Conservation (phyloP, 37 sponge, comb jelly and placozoan species). For the Corticium candelabrum region DNA sequence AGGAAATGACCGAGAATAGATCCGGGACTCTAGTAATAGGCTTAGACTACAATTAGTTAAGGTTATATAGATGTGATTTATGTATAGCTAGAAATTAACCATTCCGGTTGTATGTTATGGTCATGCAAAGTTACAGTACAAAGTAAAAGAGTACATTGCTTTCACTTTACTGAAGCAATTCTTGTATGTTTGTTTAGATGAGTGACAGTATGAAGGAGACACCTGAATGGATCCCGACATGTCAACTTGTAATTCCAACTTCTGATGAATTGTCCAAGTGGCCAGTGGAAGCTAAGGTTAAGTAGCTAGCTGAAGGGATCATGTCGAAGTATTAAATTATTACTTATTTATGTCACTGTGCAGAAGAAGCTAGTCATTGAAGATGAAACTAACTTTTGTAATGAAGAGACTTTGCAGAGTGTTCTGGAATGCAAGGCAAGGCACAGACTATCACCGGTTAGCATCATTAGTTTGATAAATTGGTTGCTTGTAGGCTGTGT, state of each 20-base stretch:
- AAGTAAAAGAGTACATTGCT: background rate
- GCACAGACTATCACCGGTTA: too few species aligned
- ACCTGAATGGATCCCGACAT: conserved; percentile 48
- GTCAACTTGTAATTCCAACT: conserved; percentile 2
- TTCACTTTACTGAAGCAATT: background rate
- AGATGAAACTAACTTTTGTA: conserved; percentile 67
- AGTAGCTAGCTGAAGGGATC: background rate
- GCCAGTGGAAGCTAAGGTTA: conserved; percentile 34
- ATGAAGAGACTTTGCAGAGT: conserved; percentile 25
- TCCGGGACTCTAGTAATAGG: too few species aligned
- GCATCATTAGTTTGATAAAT: background rate
- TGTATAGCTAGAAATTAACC: too few species aligned
- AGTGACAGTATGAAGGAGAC: conserved; percentile 34
- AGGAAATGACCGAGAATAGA: too few species aligned
- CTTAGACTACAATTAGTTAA: too few species aligned
- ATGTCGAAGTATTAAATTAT: background rate
- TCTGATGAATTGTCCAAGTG: conserved; percentile 35
- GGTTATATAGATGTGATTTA: too few species aligned
- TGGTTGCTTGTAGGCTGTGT: conserved; percentile 40
- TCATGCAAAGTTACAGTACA: too few species aligned
- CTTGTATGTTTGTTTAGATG: background rate
- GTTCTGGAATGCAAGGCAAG: conserved; percentile 60
- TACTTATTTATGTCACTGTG: background rate
- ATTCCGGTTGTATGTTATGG: too few species aligned
- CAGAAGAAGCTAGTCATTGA: conserved; percentile 60